Evolutionary conservation across 2,113 vertebrate genomes (phyloP).

Genomic region (Dasyornis broadbenti): DNA sequence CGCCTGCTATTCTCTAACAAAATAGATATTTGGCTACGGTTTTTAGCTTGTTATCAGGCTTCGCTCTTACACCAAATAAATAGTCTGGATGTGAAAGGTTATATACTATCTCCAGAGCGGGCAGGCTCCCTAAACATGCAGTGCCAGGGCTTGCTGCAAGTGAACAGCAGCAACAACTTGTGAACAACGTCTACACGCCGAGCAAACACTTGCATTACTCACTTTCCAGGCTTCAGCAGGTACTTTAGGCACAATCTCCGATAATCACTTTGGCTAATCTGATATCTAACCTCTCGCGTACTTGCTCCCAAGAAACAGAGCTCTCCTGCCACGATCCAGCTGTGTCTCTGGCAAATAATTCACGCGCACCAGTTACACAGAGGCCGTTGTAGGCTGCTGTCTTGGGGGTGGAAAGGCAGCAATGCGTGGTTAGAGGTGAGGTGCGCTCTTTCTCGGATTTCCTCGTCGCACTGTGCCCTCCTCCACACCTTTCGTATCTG

Average conservation of each 20-base stretch:
- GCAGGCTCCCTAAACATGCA: background rate
- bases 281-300: background rate
- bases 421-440: background rate
- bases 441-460: background rate
- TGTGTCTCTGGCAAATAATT: slow-evolving; percentile 3
- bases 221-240: background rate
- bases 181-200: background rate
- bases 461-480: background rate
- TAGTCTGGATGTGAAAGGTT: slow-evolving; percentile 43
- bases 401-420: slow-evolving; percentile 1
- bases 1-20: slow-evolving; percentile 51
- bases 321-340: background rate
- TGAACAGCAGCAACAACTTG: background rate
- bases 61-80: slow-evolving; percentile 46
- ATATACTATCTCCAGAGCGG: background rate
- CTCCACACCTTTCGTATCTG: background rate
- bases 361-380: background rate
- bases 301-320: background rate
- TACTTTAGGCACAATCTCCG: background rate
- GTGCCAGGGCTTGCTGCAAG: background rate
- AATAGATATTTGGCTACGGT: slow-evolving; percentile 60
- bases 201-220: background rate
- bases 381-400: background rate
- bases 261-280: background rate
- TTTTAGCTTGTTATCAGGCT: slow-evolving; percentile 57